Conservation (phyloP, 2,888 invertebrate genomes). For the Drosophila antonietae region DNA sequence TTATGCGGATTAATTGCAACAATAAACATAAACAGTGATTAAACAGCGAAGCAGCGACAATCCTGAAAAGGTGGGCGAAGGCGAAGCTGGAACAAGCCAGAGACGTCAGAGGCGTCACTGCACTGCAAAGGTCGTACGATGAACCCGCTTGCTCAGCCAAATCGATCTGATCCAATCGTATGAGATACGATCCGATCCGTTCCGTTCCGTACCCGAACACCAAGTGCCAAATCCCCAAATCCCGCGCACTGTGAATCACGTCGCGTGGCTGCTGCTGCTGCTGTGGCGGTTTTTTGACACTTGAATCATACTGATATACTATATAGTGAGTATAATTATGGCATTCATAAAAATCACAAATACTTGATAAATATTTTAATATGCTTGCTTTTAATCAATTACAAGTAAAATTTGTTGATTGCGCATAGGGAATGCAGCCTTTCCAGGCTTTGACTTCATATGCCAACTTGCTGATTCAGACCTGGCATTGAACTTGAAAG, state of each 20-base stretch:
- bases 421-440: conserved; percentile 38
- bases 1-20: conserved; percentile 63
- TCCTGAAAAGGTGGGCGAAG: conserved; percentile 1
- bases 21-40: conserved; percentile 72
- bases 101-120: conserved; percentile 46
- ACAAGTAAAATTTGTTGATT: conserved; percentile 49
- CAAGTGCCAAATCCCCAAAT: conserved; percentile 35
- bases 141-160: conserved; percentile 39
- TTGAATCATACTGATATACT: conserved; percentile 44
- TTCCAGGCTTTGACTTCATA: conserved; percentile 40
- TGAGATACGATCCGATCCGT: conserved; percentile 14
- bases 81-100: not conserved
- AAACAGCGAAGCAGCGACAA: conserved; percentile 34
- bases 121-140: conserved; percentile 74
- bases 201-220: conserved; percentile 18
- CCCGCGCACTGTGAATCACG: conserved; percentile 61
- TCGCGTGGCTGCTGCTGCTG: conserved; percentile 62
- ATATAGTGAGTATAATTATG: conserved; percentile 33
- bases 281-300: conserved; percentile 26
- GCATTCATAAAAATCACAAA: conserved; percentile 62
- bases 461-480: conserved; percentile 43
- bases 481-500: conserved; percentile 55
- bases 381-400: conserved; percentile 69
- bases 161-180: conserved; percentile 18
- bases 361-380: conserved; percentile 70